phyloP scores from a whole-genome alignment of 2,888 invertebrate genomes.

The Habrosyne pyritoides region DNA sequence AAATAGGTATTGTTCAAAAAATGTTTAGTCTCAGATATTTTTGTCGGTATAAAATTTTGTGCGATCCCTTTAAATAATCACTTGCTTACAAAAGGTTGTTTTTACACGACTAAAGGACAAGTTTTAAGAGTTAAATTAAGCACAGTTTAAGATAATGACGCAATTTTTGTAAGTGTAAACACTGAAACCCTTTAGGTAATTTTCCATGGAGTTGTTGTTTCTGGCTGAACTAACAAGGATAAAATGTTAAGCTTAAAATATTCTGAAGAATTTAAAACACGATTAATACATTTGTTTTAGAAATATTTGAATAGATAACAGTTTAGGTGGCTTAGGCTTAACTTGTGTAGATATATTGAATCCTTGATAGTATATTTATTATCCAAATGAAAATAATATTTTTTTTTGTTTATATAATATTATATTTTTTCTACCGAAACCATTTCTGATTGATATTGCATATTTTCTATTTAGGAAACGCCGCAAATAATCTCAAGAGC shows the following conservation, averaged over 20 bases:
- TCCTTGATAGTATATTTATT: too few relatives aligned
- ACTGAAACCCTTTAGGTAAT: slow-evolving; percentile 23
- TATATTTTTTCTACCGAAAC: too few relatives aligned
- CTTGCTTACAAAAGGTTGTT: slow-evolving; percentile 45
- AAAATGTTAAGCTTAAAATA: slow-evolving; percentile 17
- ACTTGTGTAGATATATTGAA: too few relatives aligned
- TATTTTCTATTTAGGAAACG: too few relatives aligned
- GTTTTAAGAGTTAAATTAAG: slow-evolving; percentile 43
- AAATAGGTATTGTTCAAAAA: not conserved
- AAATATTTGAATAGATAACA: not conserved
- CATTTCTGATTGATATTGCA: too few relatives aligned
- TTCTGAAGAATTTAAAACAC: not conserved
- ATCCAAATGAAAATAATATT: too few relatives aligned
- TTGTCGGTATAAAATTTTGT: slow-evolving; percentile 19
- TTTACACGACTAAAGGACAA: slow-evolving; percentile 40
- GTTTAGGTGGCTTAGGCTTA: too few relatives aligned
- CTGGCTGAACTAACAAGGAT: slow-evolving; percentile 30
- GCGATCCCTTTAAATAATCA: slow-evolving; percentile 39
- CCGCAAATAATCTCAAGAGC: too few relatives aligned
- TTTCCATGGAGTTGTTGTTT: slow-evolving; percentile 16
- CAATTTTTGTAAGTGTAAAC: slow-evolving; percentile 36
- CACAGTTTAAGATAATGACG: slow-evolving; percentile 42
- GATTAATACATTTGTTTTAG: not conserved
- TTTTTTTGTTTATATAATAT: too few relatives aligned
- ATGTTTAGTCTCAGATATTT: slow-evolving; percentile 12